A percentile compares a stretch with the other conserved stretches of the same genome.
Evolutionary conservation across 2,113 vertebrate genomes (phyloP).

Genomic region (Ctenodactylus gundi): DNA sequence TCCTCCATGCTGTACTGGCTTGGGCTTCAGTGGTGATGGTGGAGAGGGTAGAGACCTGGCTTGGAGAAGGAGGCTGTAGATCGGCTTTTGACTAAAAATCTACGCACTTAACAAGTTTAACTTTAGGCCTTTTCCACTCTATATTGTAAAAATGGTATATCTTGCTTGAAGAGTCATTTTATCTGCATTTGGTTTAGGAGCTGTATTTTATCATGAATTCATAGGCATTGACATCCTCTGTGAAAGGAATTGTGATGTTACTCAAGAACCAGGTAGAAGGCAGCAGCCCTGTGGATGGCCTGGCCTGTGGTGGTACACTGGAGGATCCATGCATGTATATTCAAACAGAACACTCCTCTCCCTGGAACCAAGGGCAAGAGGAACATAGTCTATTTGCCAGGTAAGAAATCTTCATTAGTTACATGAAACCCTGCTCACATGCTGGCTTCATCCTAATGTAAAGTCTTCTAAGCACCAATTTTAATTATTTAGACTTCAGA

Average conservation of each 20-base stretch:
- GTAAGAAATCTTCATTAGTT: constrained; percentile 75
- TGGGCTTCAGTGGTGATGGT: not conserved
- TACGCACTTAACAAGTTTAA: not conserved
- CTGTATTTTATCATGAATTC: constrained; percentile 45
- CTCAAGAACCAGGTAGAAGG: constrained; percentile 77
- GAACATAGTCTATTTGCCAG: constrained; percentile 81
- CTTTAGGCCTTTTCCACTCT: not conserved
- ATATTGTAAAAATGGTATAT: not conserved
- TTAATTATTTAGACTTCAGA: not conserved
- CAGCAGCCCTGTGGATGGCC: not conserved
- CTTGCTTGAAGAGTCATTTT: not conserved
- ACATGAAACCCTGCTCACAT: not conserved
- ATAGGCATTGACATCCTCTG: constrained; percentile 83
- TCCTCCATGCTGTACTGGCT: not conserved
- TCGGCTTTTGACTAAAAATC: not conserved
- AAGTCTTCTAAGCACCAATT: not conserved
- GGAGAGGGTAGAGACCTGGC: not conserved
- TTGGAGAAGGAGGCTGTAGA: not conserved
- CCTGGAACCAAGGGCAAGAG: constrained; percentile 79
- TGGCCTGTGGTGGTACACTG: not conserved
- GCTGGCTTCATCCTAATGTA: not conserved
- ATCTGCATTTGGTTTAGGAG: not conserved
- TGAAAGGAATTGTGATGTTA: constrained; percentile 89
- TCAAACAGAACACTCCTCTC: constrained; percentile 78
- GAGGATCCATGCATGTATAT: constrained; percentile 86